Evolutionary conservation across 2,797 vertebrate species (phyloP), one percentile per base, ranked within the genome.

Genomic region (Chelidonichthys spinosus): DNA sequence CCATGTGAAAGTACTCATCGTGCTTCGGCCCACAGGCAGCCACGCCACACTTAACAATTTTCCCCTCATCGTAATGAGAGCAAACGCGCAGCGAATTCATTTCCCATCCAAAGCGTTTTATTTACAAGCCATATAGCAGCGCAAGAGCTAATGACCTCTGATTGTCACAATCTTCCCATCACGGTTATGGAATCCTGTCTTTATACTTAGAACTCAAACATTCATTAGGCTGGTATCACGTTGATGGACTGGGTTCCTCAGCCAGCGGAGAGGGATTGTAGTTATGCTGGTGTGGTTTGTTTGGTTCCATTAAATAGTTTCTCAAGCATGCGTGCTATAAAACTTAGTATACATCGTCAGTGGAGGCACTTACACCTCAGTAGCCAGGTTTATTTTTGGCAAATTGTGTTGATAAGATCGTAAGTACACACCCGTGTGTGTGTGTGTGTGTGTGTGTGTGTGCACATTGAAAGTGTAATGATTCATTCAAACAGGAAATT

Each of bases 1-100:
- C 70, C 80, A 87, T 88, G 87, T 87, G 79, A 91, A 85, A 88
- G 87, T 80, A 49, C 78, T 86, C 79, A 74, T 89, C 49, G 50
- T 79, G 84, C 77, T 85, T 46, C 72, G 78, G 79, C 89, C 91
- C 66, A 76, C 44, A 85, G 92, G 90, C 92, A 81, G 74, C 86
- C 80, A 91, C 58, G 84, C 82, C 85, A 89, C 87, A 78, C 90
- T 92, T 87, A 79, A 88, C 91, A 91, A 88, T 13, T 90, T 87
- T 88, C 78, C 67, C 77, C 72, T 71, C 70, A 11, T 79, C n/a
- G 6, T 90, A 86, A 89, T 84, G 79, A 88, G 73, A 4, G 44
- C 81, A 85, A 89, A 88, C 84, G 78, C 85, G 82, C 72, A 83
- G 70, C 50, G 11, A 74, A 87, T 90, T 86, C 54, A 69, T 82